phyloP scores from a whole-genome alignment of 1,140 invertebrate species.

The Chironomus tepperi region DNA sequence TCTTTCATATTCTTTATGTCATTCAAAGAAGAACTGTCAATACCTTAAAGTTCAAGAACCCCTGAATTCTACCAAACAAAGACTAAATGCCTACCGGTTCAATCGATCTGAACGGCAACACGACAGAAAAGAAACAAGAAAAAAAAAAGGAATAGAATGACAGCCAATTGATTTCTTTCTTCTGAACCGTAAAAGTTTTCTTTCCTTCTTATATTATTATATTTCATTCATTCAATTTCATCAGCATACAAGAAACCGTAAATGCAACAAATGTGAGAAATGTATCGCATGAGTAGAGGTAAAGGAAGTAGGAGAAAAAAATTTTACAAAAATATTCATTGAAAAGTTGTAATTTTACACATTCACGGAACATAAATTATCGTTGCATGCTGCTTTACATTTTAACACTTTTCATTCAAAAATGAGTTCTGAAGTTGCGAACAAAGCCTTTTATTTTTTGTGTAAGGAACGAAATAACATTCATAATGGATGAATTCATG shows the following conservation, averaged over 20 bases:
- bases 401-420: no score
- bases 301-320: not conserved
- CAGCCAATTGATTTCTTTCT: conserved; percentile 6
- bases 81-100: no score
- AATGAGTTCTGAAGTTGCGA: no score
- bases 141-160: not conserved
- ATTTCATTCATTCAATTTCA: not conserved
- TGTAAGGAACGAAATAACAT: no score
- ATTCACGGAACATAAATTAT: conserved; percentile 22
- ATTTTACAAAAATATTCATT: not conserved
- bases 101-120: no score
- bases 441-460: no score
- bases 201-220: not conserved
- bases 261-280: not conserved
- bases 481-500: no score
- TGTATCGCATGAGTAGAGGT: not conserved
- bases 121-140: no score
- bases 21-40: no score
- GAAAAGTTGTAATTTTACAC: not conserved
- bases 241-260: not conserved
- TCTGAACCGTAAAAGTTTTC: conserved; percentile 7
- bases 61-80: no score
- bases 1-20: no score
- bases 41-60: no score
- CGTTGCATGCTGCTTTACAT: not conserved